Evolutionary conservation across 2,888 invertebrate species (phyloP), one percentile per base, ranked within the genome.

Genomic region (Noctuana brunneofusca): DNA sequence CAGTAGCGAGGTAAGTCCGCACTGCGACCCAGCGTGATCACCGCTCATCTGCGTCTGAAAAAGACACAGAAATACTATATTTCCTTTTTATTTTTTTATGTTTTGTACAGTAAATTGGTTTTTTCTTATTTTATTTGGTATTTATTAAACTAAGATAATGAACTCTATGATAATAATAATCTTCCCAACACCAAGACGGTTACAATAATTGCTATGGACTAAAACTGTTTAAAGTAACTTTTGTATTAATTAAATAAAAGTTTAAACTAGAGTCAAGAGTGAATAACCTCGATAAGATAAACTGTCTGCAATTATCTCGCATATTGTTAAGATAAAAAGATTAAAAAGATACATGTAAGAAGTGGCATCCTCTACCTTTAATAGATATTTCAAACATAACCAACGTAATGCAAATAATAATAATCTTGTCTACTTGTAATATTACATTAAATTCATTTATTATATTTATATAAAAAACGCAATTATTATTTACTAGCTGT

Each of bases 1-100:
- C 87, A 95, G 88, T 71, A 95, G 89, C 71, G 95, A 94, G 76
- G 93, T 93, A 76, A 95, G 89, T 76, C 95, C 94, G 86, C 95
- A 94, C 92, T 93, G 93, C 73, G 89, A 79, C 66, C 85, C 87
- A 77, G 90, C 87, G 83, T 89, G 93, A 83, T 90, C 89, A 73
- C 90, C 88, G 83, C 81, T 92, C 90, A 89, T 92, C 89, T 90
- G 91, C 86, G 87, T 89, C 92, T 92, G 91, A 65, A 89, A 91
- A 64, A 12, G 41, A 55, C 1, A 49, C 5, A n/a, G n/a, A n/a
- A n/a, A n/a, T n/a, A n/a, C n/a, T n/a, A n/a, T n/a, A n/a, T n/a
- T n/a, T n/a, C n/a, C n/a, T n/a, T n/a, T n/a, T n/a, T n/a, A n/a
- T n/a, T n/a, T n/a, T n/a, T n/a, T n/a, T n/a, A n/a, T n/a, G n/a